Percentiles rank a stretch among this genome's conserved stretches.
Evolutionary conservation across 1,140 invertebrate genomes (phyloP).

Genomic region (Harlomillsia oculata): DNA sequence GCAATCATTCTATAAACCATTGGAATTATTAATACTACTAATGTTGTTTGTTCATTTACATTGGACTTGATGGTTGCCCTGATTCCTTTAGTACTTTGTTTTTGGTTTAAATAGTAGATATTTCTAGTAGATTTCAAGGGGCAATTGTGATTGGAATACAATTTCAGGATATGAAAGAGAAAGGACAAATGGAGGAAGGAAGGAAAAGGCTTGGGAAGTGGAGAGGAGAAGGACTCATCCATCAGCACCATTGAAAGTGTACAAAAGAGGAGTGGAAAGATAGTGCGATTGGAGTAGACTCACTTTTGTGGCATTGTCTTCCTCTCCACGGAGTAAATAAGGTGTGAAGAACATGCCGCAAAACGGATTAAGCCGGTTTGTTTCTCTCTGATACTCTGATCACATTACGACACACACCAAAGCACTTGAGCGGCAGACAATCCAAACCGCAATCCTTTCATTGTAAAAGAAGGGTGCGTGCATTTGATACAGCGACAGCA

Average conservation of each 20-base stretch:
- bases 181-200: background rate
- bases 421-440: too few relatives aligned
- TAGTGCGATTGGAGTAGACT: background rate
- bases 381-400: slow-evolving; percentile 32
- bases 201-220: background rate
- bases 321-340: slow-evolving; percentile 27
- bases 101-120: too few relatives aligned
- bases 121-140: too few relatives aligned
- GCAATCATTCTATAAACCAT: too few relatives aligned
- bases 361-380: slow-evolving; percentile 31
- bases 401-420: slow-evolving; percentile 28
- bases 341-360: slow-evolving; percentile 31
- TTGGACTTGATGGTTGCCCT: too few relatives aligned
- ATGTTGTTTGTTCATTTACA: too few relatives aligned
- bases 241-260: background rate
- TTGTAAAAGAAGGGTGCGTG: background rate
- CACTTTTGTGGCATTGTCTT: background rate
- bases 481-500: too few relatives aligned
- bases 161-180: too few relatives aligned
- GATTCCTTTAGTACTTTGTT: too few relatives aligned
- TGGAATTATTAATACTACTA: too few relatives aligned
- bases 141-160: too few relatives aligned
- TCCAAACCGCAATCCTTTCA: too few relatives aligned
- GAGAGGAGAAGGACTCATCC: background rate
- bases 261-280: slow-evolving; percentile 1